Evolutionary conservation across 2,113 vertebrate genomes (phyloP), one percentile per base, ranked within the genome.

Genomic region (Phyllopteryx taeniolatus): DNA sequence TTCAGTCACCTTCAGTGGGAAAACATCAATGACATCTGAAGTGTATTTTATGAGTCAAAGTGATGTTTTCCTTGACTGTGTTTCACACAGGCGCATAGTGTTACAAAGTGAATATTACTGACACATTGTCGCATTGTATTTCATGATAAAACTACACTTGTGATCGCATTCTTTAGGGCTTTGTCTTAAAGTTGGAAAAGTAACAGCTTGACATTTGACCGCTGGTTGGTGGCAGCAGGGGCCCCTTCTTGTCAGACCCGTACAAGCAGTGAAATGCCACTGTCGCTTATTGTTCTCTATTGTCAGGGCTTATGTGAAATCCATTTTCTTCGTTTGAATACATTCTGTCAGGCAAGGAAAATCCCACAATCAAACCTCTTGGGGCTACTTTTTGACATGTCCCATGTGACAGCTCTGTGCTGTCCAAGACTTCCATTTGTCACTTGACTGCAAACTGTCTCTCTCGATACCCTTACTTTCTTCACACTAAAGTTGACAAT

Each of bases 261-360:
- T 27, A 82, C 68, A 59, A 15, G 81, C 74, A 59, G 76, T 68
- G 81, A 88, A 82, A 87, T 84, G 81, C 75, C 70, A 59, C 80
- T 88, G 84, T 88, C 87, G 78, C 47, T 90, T 86, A 82, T 84
- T 84, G 79, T 81, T 83, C 85, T 75, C 44, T 13, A 68, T 71
- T 83, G 85, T 87, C 81, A 83, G 67, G 62, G 84, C 75, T 82
- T 79, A 78, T 86, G 70, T 79, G 78, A 88, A 89, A 86, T 86
- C 81, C 82, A 83, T 91, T 85, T 88, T 83, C 77, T 82, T 78
- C 62, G 74, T 90, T 84, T 87, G 83, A 90, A 90, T 85, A 79
- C 73, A 60, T 76, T 87, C 82, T 85, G 84, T 84, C 84, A 81
- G 72, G 73, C 68, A 83, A 84, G 72, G 85, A 83, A 83, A 86